Conservation (phyloP, 2,797 vertebrate genomes). For the Falco peregrinus region DNA sequence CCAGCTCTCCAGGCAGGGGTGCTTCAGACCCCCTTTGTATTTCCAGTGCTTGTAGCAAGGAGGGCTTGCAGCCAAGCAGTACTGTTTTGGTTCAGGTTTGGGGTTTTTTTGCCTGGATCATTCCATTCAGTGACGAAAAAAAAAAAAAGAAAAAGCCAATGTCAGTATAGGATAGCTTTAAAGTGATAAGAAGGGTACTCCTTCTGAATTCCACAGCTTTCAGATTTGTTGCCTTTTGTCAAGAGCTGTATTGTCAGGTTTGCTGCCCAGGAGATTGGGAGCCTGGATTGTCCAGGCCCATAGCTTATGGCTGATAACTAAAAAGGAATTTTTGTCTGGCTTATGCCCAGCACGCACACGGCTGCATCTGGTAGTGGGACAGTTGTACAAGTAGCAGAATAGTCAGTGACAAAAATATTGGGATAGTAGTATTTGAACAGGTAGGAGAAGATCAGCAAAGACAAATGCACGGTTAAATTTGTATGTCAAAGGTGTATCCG, state of each 20-base stretch:
- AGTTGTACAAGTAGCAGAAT: neutral
- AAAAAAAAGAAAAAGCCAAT: neutral
- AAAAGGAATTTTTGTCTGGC: neutral
- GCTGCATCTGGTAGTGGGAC: neutral
- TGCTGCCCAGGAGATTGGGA: neutral
- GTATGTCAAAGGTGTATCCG: neutral
- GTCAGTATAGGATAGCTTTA: neutral
- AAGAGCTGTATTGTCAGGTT: neutral
- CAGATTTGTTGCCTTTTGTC: neutral
- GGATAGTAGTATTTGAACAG: neutral
- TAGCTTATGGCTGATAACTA: neutral
- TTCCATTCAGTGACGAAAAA: neutral
- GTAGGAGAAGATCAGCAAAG: neutral
- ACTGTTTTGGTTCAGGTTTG: neutral
- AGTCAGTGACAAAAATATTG: neutral
- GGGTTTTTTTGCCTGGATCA: neutral
- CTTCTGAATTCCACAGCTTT: neutral
- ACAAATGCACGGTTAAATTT: neutral
- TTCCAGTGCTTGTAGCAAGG: neutral
- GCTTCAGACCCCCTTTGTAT: neutral
- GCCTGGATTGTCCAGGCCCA: neutral
- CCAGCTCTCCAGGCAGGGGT: neutral
- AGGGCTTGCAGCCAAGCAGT: neutral
- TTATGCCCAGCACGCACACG: rapidly evolving
- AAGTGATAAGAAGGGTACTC: neutral